Evolutionary conservation across 2,797 vertebrate species (phyloP).

Genomic region (Calcarius lapponicus): DNA sequence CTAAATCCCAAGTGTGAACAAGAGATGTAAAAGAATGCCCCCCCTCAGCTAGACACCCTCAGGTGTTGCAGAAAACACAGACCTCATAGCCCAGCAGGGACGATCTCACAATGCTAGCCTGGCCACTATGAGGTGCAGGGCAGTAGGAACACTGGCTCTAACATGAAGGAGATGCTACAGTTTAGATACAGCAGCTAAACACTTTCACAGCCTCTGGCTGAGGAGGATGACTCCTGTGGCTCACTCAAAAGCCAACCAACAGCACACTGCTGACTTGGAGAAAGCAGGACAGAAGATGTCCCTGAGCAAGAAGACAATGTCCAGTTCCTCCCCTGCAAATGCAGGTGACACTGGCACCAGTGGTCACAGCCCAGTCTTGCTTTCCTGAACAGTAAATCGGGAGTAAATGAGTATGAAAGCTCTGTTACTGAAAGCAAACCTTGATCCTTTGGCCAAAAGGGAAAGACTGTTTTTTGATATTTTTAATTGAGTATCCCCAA

Average conservation of each 20-base stretch:
- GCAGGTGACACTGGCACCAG: background rate
- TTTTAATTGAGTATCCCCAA: background rate
- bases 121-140: accelerated
- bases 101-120: background rate
- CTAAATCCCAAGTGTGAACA: background rate
- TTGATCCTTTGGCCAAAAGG: background rate
- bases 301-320: background rate
- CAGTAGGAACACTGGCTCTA: background rate
- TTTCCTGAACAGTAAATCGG: background rate
- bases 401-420: background rate
- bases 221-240: background rate
- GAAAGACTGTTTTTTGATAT: background rate
- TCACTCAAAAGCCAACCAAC: background rate
- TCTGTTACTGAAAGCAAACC: background rate
- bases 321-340: background rate
- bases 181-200: background rate
- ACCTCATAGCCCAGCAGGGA: background rate
- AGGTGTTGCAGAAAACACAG: background rate
- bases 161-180: background rate
- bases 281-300: background rate
- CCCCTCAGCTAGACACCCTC: background rate
- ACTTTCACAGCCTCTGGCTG: background rate
- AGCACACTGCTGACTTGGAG: background rate
- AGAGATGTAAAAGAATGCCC: background rate
- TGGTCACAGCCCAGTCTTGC: background rate